These are phyloP conservation scores for Fissipunctia ypsillon DNA, from an alignment of 2,888 invertebrate species.

Conservation along the genomic window DNA sequence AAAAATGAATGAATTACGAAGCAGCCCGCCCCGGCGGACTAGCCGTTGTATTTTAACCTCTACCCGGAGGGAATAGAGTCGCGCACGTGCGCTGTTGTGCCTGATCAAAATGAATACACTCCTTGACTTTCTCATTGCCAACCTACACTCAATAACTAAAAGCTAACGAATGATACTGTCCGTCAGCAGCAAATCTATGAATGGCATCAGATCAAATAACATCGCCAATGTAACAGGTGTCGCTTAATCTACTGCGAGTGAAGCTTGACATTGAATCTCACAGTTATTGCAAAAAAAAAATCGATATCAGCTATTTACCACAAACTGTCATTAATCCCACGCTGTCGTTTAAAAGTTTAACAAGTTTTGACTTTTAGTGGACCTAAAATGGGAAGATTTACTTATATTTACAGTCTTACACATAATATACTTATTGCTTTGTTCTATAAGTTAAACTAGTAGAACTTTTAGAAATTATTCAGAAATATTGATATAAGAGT, in stretches of 20 bases:
- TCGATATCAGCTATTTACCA: slow-evolving; percentile 70
- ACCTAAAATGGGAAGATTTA: background rate
- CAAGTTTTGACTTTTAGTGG: slow-evolving; percentile 11
- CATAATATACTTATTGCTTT: background rate
- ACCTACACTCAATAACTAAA: slow-evolving; percentile 72
- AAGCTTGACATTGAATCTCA: slow-evolving; percentile 76
- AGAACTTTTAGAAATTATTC: slow-evolving; percentile 11
- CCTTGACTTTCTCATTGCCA: slow-evolving; percentile 72
- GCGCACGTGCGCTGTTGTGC: slow-evolving; percentile 85
- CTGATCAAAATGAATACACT: slow-evolving; percentile 76
- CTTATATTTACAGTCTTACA: background rate
- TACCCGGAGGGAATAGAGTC: slow-evolving; percentile 79
- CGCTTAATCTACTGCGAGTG: slow-evolving; percentile 71
- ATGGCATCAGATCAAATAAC: slow-evolving; percentile 48
- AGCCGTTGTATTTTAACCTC: slow-evolving; percentile 84
- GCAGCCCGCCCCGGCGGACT: slow-evolving; percentile 72
- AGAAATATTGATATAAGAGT: background rate
- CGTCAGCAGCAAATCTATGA: slow-evolving; percentile 51
- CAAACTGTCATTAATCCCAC: slow-evolving; percentile 7
- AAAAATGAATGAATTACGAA: slow-evolving; percentile 85
- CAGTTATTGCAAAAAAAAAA: slow-evolving; percentile 71
- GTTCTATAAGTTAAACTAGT: background rate
- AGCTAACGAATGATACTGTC: slow-evolving; percentile 64
- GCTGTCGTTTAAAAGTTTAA: slow-evolving; percentile 8
- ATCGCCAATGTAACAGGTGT: slow-evolving; percentile 85